Evolutionary conservation across 2,888 invertebrate species (phyloP).

Genomic region (Andrena praecox): DNA sequence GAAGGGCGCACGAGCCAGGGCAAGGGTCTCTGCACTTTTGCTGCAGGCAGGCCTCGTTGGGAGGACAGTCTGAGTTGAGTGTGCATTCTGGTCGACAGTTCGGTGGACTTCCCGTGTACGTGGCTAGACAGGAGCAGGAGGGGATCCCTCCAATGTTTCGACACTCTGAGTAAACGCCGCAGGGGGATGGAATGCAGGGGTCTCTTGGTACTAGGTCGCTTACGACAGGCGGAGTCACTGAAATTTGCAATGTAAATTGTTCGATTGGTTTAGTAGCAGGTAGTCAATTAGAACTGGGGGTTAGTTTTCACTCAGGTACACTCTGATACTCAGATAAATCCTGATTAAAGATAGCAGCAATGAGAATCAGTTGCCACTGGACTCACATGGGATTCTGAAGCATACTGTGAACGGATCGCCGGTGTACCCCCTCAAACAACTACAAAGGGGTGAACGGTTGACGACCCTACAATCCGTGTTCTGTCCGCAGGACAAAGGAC

Average conservation of each 20-base stretch:
- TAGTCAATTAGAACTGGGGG: too few relatives aligned
- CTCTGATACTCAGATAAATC: too few relatives aligned
- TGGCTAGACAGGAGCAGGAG: slow-evolving; percentile 86
- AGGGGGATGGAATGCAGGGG: slow-evolving; percentile 91
- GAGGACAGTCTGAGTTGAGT: slow-evolving; percentile 88
- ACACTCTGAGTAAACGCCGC: slow-evolving; percentile 93
- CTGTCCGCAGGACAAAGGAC: slow-evolving; percentile 85
- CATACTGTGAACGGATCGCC: slow-evolving; percentile 84
- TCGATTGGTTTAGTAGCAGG: not conserved
- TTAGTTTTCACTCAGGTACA: too few relatives aligned
- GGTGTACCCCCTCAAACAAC: slow-evolving; percentile 80
- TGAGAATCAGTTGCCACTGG: not conserved
- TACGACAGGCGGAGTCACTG: slow-evolving; percentile 81
- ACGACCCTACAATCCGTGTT: slow-evolving; percentile 86
- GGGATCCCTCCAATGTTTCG: slow-evolving; percentile 86
- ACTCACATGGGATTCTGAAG: slow-evolving; percentile 86
- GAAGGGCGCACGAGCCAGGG: slow-evolving; percentile 90
- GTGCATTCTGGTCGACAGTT: slow-evolving; percentile 90
- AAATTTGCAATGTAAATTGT: slow-evolving; percentile 22
- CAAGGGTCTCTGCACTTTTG: slow-evolving; percentile 90
- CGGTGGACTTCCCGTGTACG: slow-evolving; percentile 88
- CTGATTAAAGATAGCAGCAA: too few relatives aligned
- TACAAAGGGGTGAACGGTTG: slow-evolving; percentile 86
- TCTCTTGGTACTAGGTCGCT: slow-evolving; percentile 85
- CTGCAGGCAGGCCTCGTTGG: slow-evolving; percentile 88